Evolutionary conservation across 1,140 invertebrate species (phyloP).

Genomic region (Ctenoplectra terminalis): DNA sequence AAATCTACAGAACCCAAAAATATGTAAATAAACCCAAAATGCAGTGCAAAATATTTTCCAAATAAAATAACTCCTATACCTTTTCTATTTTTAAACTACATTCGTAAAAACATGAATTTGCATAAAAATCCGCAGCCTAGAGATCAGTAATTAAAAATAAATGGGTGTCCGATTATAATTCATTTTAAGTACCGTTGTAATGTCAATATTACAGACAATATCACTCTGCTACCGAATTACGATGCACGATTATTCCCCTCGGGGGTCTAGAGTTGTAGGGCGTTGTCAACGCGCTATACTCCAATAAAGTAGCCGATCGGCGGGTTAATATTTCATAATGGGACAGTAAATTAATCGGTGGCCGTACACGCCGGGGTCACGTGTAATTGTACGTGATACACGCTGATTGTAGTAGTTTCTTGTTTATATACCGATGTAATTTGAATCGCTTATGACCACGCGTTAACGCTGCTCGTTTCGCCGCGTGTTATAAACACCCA

Average conservation of each 20-base stretch:
- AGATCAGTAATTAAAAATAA: too few relatives aligned
- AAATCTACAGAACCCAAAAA: too few relatives aligned
- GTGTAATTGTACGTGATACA: constrained; percentile 51
- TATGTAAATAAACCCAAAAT: too few relatives aligned
- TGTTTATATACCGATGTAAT: constrained; percentile 35
- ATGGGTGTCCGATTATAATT: too few relatives aligned
- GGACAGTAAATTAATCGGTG: constrained; percentile 63
- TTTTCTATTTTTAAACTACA: too few relatives aligned
- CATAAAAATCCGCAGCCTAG: too few relatives aligned
- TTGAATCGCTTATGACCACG: constrained; percentile 54
- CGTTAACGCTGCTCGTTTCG: constrained; percentile 45
- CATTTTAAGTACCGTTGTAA: neutral
- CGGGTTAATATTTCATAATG: constrained; percentile 65
- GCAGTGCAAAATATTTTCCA: too few relatives aligned
- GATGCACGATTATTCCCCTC: constrained; percentile 31
- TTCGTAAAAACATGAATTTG: too few relatives aligned
- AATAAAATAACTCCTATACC: too few relatives aligned
- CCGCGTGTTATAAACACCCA: constrained; percentile 35
- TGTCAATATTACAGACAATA: neutral
- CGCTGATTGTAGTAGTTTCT: constrained; percentile 49
- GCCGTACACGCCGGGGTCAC: constrained; percentile 22
- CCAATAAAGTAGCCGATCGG: constrained; percentile 54
- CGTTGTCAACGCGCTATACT: constrained; percentile 47
- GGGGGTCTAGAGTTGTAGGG: neutral
- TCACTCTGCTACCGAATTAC: neutral